Evolutionary conservation across 1,140 invertebrate species (phyloP).

Genomic region (Solenopsis invicta): DNA sequence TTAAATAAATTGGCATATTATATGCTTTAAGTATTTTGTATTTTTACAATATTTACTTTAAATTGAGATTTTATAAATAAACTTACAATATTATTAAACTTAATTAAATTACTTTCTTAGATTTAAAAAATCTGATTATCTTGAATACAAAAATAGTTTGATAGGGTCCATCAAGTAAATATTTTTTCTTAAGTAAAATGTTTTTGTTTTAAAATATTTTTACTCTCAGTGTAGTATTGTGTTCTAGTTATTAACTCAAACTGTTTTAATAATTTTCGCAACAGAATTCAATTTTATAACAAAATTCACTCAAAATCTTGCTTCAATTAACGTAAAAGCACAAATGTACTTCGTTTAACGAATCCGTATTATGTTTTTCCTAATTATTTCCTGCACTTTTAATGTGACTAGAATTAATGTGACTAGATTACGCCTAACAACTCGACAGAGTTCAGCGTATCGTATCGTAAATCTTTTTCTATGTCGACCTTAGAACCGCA

Average conservation of each 20-base stretch:
- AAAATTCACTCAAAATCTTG: not conserved
- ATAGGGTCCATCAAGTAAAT: too few relatives aligned
- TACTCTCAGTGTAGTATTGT: not conserved
- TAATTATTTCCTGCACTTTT: not conserved
- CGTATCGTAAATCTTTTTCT: constrained; percentile 28
- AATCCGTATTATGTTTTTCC: not conserved
- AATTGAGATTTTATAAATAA: too few relatives aligned
- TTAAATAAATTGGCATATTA: too few relatives aligned
- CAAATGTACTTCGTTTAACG: not conserved
- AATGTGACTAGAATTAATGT: not conserved
- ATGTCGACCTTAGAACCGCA: not conserved
- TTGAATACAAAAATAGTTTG: too few relatives aligned
- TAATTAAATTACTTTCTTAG: too few relatives aligned
- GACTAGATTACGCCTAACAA: not conserved
- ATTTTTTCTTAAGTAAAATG: too few relatives aligned
- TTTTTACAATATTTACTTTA: too few relatives aligned
- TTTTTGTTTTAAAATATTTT: too few relatives aligned
- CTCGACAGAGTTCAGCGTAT: not conserved
- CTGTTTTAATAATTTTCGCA: not conserved
- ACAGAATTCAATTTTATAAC: not conserved
- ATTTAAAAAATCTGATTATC: too few relatives aligned
- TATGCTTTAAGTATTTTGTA: too few relatives aligned
- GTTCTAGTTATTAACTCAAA: not conserved
- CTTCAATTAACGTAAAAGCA: not conserved
- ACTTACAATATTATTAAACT: too few relatives aligned